A percentile compares a stretch with the other conserved stretches of the same genome.
These are phyloP conservation scores for Sylvia atricapilla DNA, from an alignment of 2,113 vertebrate genomes.

Conservation along the genomic window DNA sequence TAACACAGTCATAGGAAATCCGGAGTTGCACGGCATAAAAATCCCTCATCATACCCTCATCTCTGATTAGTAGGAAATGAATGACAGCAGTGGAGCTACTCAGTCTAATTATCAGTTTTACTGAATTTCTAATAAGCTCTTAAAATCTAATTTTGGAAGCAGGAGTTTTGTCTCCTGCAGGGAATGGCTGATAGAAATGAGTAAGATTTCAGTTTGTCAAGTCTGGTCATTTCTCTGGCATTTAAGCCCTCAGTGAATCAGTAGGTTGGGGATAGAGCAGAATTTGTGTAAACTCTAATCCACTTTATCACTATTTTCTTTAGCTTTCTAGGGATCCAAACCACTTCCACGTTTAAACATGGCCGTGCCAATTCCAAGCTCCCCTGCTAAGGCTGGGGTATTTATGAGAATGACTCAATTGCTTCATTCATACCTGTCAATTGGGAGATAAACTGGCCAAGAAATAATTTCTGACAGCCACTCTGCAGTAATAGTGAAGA, in stretches of 20 bases:
- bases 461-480: conserved; percentile 8
- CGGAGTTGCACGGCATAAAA: conserved; percentile 10
- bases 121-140: conserved; percentile 44
- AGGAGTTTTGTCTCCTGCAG: not conserved
- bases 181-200: not conserved
- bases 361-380: not conserved
- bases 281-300: not conserved
- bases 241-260: not conserved
- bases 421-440: not conserved
- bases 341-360: not conserved
- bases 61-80: conserved; percentile 59
- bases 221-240: not conserved
- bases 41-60: not conserved
- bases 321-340: not conserved
- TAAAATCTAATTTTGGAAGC: conserved; percentile 53
- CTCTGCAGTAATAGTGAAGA: not conserved
- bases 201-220: not conserved
- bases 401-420: not conserved
- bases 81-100: conserved; percentile 46
- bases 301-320: not conserved
- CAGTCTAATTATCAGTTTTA: conserved; percentile 51
- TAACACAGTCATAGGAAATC: conserved; percentile 32
- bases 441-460: not conserved
- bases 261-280: not conserved
- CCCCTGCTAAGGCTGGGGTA: not conserved